These are phyloP conservation scores for Phyllostomus discolor DNA, from an alignment of 2,113 vertebrate genomes.

Conservation along the genomic window DNA sequence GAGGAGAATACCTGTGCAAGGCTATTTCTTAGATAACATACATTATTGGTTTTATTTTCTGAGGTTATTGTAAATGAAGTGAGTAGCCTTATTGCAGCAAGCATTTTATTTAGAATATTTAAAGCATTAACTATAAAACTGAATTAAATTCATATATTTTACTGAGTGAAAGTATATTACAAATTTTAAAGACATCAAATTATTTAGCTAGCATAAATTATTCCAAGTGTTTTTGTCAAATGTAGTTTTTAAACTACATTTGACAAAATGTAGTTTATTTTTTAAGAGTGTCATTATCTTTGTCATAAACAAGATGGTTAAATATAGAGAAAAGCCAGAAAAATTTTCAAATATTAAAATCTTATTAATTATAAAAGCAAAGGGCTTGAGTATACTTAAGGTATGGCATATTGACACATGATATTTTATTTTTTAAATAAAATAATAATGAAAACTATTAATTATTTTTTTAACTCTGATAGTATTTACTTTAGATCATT, in stretches of 20 bases:
- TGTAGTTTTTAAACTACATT: too few relatives aligned
- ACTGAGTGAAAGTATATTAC: background rate
- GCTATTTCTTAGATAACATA: background rate
- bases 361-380: background rate
- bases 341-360: background rate
- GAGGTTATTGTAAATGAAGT: background rate
- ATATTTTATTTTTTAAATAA: background rate
- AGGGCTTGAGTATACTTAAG: background rate
- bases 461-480: background rate
- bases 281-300: background rate
- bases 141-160: background rate
- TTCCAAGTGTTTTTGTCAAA: background rate
- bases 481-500: background rate
- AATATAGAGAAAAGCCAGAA: background rate
- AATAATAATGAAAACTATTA: background rate
- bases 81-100: background rate
- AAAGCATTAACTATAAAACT: background rate
- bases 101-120: background rate
- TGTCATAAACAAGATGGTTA: background rate
- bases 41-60: conserved; percentile 18
- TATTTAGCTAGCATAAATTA: background rate
- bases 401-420: background rate
- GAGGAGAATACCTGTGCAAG: background rate
- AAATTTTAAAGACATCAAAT: background rate
- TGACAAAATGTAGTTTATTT: background rate